Evolutionary conservation across 2,888 invertebrate genomes (phyloP).

Genomic region (Dusona sp.): DNA sequence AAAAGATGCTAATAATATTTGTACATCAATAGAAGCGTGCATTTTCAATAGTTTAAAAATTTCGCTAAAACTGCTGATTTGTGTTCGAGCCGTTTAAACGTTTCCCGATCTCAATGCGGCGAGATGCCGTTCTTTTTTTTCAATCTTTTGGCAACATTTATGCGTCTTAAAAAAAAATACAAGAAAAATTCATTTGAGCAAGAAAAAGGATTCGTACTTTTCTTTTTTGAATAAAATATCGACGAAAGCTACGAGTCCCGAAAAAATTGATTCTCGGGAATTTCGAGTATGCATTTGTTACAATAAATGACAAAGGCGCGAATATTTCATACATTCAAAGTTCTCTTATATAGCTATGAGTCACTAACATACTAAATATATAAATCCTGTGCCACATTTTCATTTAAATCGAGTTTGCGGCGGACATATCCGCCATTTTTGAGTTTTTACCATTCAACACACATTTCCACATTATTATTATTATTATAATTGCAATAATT

Average conservation of each 20-base stretch:
- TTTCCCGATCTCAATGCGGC: not conserved
- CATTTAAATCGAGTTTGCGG: not conserved
- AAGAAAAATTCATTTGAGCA: slow-evolving; percentile 26
- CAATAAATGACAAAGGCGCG: slow-evolving; percentile 1
- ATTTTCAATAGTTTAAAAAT: not conserved
- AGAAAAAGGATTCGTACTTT: slow-evolving; percentile 19
- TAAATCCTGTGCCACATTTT: slow-evolving; percentile 12
- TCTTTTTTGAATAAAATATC: not conserved
- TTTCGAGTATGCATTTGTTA: slow-evolving; percentile 16
- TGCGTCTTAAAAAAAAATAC: slow-evolving; percentile 12
- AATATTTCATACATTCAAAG: slow-evolving; percentile 22
- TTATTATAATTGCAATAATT: slow-evolving; percentile 41
- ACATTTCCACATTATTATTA: not conserved
- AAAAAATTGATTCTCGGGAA: slow-evolving; percentile 17
- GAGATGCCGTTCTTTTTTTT: not conserved
- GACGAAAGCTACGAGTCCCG: slow-evolving; percentile 7
- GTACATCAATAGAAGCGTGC: not conserved
- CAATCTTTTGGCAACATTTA: not conserved
- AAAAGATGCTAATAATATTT: not conserved
- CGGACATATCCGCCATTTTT: slow-evolving; percentile 6
- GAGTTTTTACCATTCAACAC: slow-evolving; percentile 14
- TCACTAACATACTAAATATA: slow-evolving; percentile 27
- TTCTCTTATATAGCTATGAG: not conserved
- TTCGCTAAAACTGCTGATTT: not conserved
- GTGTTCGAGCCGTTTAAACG: not conserved